A percentile compares a stretch with the other conserved stretches of the same genome.
Conservation (phyloP, 2,113 vertebrate species). For the Odontophorus gujanensis region DNA sequence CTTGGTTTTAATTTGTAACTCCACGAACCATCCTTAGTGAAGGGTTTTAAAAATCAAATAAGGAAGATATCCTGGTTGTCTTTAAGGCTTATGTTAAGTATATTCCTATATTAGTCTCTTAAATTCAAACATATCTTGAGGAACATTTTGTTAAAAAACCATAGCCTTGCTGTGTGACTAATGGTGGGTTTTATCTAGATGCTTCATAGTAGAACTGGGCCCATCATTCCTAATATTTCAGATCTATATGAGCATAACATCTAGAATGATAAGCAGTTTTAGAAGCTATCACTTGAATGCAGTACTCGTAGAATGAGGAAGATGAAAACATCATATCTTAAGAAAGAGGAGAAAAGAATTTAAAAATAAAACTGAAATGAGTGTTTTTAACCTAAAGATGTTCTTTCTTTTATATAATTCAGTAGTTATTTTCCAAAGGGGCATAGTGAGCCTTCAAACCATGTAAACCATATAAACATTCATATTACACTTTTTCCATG, state of each 20-base stretch:
- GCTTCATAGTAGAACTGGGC: not conserved
- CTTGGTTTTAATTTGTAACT: not conserved
- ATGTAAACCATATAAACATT: not conserved
- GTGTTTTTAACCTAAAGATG: not conserved
- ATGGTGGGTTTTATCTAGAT: not conserved
- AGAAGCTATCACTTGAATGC: not conserved
- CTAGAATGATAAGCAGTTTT: not conserved
- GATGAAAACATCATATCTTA: not conserved
- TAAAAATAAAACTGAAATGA: not conserved
- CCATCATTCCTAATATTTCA: not conserved
- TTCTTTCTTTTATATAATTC: not conserved
- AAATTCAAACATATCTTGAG: not conserved
- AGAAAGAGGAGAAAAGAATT: not conserved
- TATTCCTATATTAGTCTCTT: not conserved
- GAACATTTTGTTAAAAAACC: not conserved
- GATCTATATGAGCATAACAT: not conserved
- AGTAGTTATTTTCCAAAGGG: not conserved
- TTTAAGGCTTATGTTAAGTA: not conserved
- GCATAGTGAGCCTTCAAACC: not conserved
- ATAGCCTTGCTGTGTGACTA: not conserved
- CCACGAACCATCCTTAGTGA: not conserved
- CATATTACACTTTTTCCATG: not conserved
- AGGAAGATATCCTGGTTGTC: not conserved
- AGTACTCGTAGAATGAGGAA: not conserved
- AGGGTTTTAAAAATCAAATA: constrained; percentile 37